These are phyloP conservation scores for Teleogryllus oceanicus DNA, from an alignment of 2,888 invertebrate species.

Conservation along the genomic window DNA sequence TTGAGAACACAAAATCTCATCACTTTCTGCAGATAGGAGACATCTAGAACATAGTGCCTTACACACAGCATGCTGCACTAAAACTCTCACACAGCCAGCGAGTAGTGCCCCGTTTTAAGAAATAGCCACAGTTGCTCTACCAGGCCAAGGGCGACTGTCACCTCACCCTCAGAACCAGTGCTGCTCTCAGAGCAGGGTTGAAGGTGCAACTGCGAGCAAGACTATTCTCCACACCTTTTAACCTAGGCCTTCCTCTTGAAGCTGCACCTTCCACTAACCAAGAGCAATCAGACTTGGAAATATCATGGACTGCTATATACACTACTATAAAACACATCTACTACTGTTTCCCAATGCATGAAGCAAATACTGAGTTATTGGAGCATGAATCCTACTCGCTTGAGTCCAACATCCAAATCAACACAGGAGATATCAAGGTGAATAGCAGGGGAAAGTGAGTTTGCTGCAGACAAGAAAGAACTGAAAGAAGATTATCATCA, in stretches of 20 bases:
- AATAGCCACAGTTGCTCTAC: not conserved
- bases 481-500: slow-evolving; percentile 18
- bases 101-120: not conserved
- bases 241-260: not conserved
- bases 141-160: not conserved
- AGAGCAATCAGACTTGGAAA: not conserved
- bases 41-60: slow-evolving; percentile 11
- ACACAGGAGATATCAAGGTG: not conserved
- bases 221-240: not conserved
- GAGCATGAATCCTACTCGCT: slow-evolving; percentile 1
- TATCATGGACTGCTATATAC: not conserved
- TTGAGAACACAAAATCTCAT: not conserved
- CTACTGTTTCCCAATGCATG: slow-evolving; percentile 9
- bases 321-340: slow-evolving; percentile 11
- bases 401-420: slow-evolving; percentile 4
- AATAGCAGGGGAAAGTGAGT: slow-evolving; percentile 18
- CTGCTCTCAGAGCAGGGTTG: not conserved
- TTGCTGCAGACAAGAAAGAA: slow-evolving; percentile 18
- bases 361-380: not conserved
- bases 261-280: not conserved
- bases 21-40: not conserved
- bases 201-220: not conserved
- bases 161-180: not conserved
- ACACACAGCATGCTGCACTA: slow-evolving; percentile 18
- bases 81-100: slow-evolving; percentile 9